phyloP scores from a whole-genome alignment of 1,140 invertebrate species.

The Eriocheir sinensis region DNA sequence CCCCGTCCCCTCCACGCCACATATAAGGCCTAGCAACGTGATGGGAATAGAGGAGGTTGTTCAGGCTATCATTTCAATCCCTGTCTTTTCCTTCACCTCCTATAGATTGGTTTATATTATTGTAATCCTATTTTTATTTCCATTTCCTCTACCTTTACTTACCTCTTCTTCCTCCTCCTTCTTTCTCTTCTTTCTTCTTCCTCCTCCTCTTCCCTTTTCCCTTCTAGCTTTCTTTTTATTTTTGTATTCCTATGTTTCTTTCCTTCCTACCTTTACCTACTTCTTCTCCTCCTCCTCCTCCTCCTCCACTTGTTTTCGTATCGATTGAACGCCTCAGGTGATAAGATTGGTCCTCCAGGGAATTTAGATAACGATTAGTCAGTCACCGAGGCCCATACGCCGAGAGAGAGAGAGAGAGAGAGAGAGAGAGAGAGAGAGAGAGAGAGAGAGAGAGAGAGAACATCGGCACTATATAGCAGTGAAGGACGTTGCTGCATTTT shows the following conservation, averaged over 20 bases:
- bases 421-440: conserved; percentile 35
- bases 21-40: neutral
- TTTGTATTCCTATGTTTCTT: no score
- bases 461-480: no score
- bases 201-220: no score
- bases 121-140: no score
- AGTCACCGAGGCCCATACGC: neutral
- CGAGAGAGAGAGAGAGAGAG: conserved; percentile 42
- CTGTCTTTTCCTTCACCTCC: neutral
- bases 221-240: no score
- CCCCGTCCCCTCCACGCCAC: no score
- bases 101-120: no score
- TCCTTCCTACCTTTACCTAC: no score
- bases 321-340: neutral
- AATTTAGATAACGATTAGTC: neutral
- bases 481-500: no score
- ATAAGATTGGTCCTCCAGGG: neutral
- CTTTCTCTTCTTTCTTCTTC: neutral
- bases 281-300: neutral
- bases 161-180: neutral
- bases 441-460: conserved; percentile 35
- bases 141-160: no score
- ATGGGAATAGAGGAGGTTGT: neutral
- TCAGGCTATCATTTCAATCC: neutral
- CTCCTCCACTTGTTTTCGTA: neutral